phyloP scores from a whole-genome alignment of 92 coral and sea anemone genomes.

The Bergia sp. region DNA sequence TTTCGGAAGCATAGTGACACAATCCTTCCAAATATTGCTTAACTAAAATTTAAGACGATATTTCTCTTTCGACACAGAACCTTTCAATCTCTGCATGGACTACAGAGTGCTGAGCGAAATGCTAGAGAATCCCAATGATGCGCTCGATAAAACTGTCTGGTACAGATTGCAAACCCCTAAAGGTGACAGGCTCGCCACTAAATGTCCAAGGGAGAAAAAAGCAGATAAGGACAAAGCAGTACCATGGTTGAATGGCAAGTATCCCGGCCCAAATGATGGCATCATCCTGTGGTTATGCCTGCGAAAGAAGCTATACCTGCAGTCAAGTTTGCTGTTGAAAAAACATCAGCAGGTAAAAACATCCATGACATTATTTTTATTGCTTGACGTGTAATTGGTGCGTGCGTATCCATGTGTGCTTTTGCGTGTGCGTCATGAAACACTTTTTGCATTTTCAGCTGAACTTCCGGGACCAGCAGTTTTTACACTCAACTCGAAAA shows the following conservation, averaged over 20 bases:
- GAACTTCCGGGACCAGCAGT: constrained; percentile 2
- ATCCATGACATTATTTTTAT: no score
- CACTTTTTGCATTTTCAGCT: neutral
- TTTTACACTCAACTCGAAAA: neutral
- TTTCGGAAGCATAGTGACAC: neutral
- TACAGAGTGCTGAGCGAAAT: neutral
- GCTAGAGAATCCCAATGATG: neutral
- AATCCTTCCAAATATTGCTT: neutral
- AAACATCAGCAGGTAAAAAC: neutral
- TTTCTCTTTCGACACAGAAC: neutral
- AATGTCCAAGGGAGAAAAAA: neutral
- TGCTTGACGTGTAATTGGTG: no score
- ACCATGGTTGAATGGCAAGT: neutral
- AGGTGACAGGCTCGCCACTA: neutral
- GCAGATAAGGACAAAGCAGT: neutral
- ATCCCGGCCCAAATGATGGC: constrained; percentile 4
- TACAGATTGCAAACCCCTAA: neutral
- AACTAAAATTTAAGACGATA: neutral
- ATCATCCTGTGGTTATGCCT: neutral
- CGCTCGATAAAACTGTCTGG: neutral
- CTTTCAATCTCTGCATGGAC: neutral
- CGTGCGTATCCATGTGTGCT: no score
- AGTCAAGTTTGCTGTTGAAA: neutral
- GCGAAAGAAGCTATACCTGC: neutral
- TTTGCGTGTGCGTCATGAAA: neutral